Evolutionary conservation across 2,797 vertebrate genomes (phyloP).

Genomic region (Siniperca scherzeri): DNA sequence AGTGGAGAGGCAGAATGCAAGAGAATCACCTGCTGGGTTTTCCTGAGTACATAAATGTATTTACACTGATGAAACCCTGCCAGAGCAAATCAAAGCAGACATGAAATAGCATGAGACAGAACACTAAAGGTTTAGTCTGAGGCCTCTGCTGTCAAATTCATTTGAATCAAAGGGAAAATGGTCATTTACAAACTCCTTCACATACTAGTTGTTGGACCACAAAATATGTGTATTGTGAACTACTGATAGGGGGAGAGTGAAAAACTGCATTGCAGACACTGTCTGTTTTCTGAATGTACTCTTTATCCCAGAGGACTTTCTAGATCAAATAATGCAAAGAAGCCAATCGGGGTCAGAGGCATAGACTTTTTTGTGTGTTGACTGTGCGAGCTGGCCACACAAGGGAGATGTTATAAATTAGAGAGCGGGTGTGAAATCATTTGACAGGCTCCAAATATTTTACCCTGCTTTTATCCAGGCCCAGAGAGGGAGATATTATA

Average conservation of each 20-base stretch:
- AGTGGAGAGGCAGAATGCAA: background rate
- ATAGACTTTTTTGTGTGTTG: conserved; percentile 42
- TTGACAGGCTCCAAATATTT: conserved; percentile 37
- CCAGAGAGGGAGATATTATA: conserved; percentile 1
- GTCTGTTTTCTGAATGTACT: conserved; percentile 1
- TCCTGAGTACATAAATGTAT: background rate
- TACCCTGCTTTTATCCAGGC: conserved; percentile 18
- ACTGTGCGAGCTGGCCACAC: conserved; percentile 11
- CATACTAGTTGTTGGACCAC: background rate
- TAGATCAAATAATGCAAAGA: conserved; percentile 9
- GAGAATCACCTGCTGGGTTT: background rate
- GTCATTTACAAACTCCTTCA: background rate
- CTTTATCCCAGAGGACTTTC: conserved; percentile 17
- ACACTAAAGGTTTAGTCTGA: background rate
- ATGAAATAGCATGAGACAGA: background rate
- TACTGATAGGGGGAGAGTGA: background rate
- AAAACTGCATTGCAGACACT: background rate
- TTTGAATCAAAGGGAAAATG: background rate
- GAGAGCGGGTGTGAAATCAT: conserved; percentile 23
- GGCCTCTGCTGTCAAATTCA: background rate
- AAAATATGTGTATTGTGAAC: background rate
- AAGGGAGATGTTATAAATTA: conserved; percentile 41
- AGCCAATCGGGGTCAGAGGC: conserved; percentile 4
- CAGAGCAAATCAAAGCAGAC: background rate
- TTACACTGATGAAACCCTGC: background rate